Evolutionary conservation across 2,113 vertebrate genomes (phyloP).

Genomic region (Notothenia rossii): DNA sequence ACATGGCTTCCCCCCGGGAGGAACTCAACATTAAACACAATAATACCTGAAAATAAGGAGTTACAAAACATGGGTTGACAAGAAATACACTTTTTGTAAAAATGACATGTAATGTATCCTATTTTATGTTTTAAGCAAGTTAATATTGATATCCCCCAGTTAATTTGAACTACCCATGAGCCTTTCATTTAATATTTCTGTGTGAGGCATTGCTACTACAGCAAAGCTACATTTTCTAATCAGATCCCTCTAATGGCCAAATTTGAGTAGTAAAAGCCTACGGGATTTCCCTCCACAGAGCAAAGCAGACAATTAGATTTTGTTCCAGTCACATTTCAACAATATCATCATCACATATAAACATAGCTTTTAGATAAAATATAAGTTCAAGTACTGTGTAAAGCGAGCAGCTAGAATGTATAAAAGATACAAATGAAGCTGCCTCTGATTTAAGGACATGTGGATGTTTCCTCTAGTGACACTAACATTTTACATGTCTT

Average conservation of each 20-base stretch:
- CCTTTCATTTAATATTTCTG: not conserved
- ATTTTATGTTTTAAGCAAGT: not conserved
- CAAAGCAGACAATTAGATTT: not conserved
- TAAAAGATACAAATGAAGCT: not conserved
- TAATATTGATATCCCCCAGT: not conserved
- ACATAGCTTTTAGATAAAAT: not conserved
- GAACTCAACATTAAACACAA: not conserved
- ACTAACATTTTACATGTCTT: not conserved
- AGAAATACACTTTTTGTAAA: not conserved
- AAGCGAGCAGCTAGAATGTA: not conserved
- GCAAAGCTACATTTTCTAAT: not conserved
- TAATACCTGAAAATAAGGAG: not conserved
- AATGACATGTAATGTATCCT: not conserved
- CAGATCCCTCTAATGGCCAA: not conserved
- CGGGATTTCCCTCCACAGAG: not conserved
- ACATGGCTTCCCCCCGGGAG: not conserved
- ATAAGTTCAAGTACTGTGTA: not conserved
- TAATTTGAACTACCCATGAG: not conserved
- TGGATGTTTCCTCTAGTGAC: not conserved
- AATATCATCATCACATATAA: not conserved
- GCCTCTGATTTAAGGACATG: conserved; percentile 4
- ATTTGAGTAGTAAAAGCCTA: not conserved
- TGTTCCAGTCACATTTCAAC: conserved; percentile 31
- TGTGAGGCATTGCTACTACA: not conserved
- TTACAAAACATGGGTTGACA: not conserved